Evolutionary conservation across 2,797 vertebrate species (phyloP).

Genomic region (Caiman crocodilus): DNA sequence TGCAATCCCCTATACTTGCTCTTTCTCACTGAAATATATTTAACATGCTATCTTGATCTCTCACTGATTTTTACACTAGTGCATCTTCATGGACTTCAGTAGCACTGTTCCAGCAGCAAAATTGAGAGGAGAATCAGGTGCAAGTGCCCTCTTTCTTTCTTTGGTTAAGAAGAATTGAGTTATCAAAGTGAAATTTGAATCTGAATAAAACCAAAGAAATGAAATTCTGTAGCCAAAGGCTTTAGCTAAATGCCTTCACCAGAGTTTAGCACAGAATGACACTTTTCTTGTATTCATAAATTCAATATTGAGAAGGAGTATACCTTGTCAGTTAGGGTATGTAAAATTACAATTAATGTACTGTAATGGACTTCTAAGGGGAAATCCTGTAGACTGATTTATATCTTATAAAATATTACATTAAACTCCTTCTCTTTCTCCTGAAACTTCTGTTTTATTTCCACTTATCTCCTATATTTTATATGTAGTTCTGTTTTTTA

Average conservation of each 20-base stretch:
- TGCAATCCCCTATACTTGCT: background rate
- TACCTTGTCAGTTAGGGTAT: slow-evolving; percentile 35
- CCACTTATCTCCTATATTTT: background rate
- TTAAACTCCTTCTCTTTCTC: slow-evolving; percentile 31
- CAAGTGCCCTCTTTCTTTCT: slow-evolving; percentile 41
- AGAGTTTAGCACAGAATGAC: background rate
- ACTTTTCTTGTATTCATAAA: slow-evolving; percentile 50
- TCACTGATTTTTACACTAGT: background rate
- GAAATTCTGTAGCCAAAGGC: slow-evolving; percentile 65
- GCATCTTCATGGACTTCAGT: background rate
- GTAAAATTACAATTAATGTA: slow-evolving; percentile 65
- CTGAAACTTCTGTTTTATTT: slow-evolving; percentile 17
- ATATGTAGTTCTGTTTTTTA: slow-evolving; percentile 6
- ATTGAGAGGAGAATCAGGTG: slow-evolving; percentile 45
- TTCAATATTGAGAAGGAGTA: slow-evolving; percentile 36
- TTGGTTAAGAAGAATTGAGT: slow-evolving; percentile 49
- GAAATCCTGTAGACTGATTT: slow-evolving; percentile 61
- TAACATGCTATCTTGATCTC: accelerated
- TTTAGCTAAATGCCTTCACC: background rate
- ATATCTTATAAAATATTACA: slow-evolving; percentile 53
- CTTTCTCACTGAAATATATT: background rate
- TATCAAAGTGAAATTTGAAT: slow-evolving; percentile 66
- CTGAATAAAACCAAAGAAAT: slow-evolving; percentile 63
- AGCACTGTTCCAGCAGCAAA: background rate
- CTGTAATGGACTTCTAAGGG: slow-evolving; percentile 60